Percentiles rank a stretch among this genome's conserved stretches.
Evolutionary conservation across 2,797 vertebrate genomes (phyloP).

Genomic region (Danio aesculapii): DNA sequence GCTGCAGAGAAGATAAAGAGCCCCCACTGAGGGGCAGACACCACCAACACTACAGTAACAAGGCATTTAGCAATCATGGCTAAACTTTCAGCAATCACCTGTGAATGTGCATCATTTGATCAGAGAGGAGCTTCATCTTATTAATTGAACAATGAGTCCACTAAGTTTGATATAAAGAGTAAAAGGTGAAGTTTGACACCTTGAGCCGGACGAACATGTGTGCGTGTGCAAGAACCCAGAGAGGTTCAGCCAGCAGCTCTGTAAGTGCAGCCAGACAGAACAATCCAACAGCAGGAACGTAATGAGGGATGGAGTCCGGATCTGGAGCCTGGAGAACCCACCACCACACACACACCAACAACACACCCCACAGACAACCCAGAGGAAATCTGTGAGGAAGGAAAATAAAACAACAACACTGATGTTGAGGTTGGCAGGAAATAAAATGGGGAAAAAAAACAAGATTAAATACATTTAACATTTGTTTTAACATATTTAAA

Average conservation of each 20-base stretch:
- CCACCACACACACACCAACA: slow-evolving; percentile 90
- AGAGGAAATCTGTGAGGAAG: slow-evolving; percentile 85
- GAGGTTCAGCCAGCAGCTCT: slow-evolving; percentile 92
- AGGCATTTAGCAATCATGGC: slow-evolving; percentile 89
- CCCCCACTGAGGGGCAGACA: slow-evolving; percentile 87
- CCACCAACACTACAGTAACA: slow-evolving; percentile 85
- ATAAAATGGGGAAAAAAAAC: no score
- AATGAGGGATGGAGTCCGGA: slow-evolving; percentile 84
- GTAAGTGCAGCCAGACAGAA: slow-evolving; percentile 90
- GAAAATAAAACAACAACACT: background rate
- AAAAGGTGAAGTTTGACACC: slow-evolving; percentile 68
- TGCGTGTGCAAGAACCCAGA: slow-evolving; percentile 94
- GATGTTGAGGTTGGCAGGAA: no score
- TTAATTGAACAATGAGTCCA: background rate
- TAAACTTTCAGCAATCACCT: slow-evolving; percentile 92
- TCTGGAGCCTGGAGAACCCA: slow-evolving; percentile 89
- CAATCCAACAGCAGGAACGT: slow-evolving; percentile 85
- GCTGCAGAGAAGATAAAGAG: slow-evolving; percentile 92
- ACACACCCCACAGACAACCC: slow-evolving; percentile 86
- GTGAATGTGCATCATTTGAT: slow-evolving; percentile 6
- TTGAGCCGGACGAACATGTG: slow-evolving; percentile 94
- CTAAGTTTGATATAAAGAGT: background rate
- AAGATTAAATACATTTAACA: no score
- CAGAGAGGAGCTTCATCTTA: background rate
- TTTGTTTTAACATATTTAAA: no score